Evolutionary conservation across 1,140 invertebrate genomes (phyloP), one percentile per base, ranked within the genome.

Genomic region (Papilio glaucus): DNA sequence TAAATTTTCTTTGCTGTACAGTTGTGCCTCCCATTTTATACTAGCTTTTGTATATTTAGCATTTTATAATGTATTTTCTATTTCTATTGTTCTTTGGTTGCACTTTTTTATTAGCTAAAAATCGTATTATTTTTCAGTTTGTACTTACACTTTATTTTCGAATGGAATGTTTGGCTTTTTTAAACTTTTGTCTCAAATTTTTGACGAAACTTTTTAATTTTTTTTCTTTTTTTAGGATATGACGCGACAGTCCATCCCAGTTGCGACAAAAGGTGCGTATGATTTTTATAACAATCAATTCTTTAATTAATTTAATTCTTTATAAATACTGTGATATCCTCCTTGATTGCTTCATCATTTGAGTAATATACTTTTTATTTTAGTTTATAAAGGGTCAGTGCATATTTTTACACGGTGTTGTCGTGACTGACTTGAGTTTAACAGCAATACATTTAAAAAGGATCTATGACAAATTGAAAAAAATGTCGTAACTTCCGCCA

Each of bases 161-260:
- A 29, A 38, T 65, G 29, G 29, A 61, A 39, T 73, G 74, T 77
- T 42, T 39, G 71, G 62, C 33, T 65, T 80, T 76, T 76, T 57
- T 76, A 57, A 74, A 75, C 49, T 70, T 76, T 49, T 72, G 75
- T 68, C 71, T 74, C 18, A 21, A 39, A 70, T 72, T 33, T 45
- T 72, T 74, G 21, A 39, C 62, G 60, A 37, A 61, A 39, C 53
- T 60, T 73, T 74, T 18, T 79, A 74, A 74, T 79, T 29, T 76
- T 71, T 78, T 86, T 91, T 87, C 83, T 86, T 82, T 88, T 91
- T 75, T 77, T 88, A 93, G 93, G 92, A 93, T 76, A 93, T 93
- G 91, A 93, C 91, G 80, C 88, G 93, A 73, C 93, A 93, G 81
- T 93, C 91, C 41, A 93, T 93, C 68, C 92, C 93, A 38, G 92